phyloP scores from a whole-genome alignment of 2,888 invertebrate species.

The Frankliniella fusca region DNA sequence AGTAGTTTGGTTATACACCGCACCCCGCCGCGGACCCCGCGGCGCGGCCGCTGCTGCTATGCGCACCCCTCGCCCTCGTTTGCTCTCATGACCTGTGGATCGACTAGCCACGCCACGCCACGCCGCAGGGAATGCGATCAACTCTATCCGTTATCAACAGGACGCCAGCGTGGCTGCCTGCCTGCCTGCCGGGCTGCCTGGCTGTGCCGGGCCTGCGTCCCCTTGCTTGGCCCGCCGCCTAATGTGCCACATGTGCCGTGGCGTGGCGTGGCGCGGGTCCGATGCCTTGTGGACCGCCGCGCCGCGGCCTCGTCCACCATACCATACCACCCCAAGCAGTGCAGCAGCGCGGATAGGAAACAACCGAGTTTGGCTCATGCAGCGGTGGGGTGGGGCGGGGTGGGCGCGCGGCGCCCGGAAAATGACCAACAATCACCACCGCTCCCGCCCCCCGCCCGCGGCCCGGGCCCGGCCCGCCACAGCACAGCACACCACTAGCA shows the following conservation, averaged over 20 bases:
- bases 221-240: slow-evolving; percentile 1
- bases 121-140: background rate
- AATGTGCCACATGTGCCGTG: slow-evolving; percentile 3
- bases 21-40: too few species aligned
- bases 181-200: background rate
- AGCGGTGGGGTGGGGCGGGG: background rate
- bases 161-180: background rate
- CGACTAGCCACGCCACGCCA: background rate
- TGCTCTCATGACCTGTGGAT: background rate
- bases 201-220: background rate
- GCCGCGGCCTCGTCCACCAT: background rate
- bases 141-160: slow-evolving; percentile 1
- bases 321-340: background rate
- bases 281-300: too few species aligned
- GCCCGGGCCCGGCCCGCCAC: too few species aligned
- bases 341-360: background rate
- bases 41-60: background rate
- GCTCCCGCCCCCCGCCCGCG: too few species aligned
- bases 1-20: too few species aligned
- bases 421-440: too few species aligned
- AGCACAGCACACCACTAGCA: too few species aligned
- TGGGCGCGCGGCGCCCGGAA: background rate
- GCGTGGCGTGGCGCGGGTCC: background rate
- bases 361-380: background rate
- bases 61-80: background rate